Percentiles rank a stretch among this genome's conserved stretches.
phyloP scores from a whole-genome alignment of 2,888 invertebrate species.

The Argyra leucocephala region DNA sequence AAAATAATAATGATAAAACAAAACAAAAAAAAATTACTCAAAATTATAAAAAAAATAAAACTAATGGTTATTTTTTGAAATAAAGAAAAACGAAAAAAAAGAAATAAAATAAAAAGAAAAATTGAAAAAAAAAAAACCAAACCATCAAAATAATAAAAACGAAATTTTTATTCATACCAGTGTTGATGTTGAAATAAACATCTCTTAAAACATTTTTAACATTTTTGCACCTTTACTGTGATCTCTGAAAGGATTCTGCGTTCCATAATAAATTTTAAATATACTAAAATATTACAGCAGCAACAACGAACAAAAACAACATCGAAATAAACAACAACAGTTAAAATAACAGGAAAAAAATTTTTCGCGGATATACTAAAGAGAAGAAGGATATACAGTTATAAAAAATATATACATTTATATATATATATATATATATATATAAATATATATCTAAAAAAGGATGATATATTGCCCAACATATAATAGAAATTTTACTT shows the following conservation, averaged over 20 bases:
- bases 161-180: background rate
- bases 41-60: background rate
- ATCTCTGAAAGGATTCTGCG: background rate
- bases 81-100: background rate
- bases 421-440: too few species aligned
- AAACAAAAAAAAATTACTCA: too few species aligned
- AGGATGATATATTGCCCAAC: background rate
- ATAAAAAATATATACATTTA: background rate
- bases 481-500: background rate
- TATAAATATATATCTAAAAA: background rate
- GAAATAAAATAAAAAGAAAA: too few species aligned
- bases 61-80: background rate
- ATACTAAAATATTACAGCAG: background rate
- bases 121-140: too few species aligned
- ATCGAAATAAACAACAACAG: background rate
- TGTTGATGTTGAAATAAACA: background rate
- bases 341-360: background rate
- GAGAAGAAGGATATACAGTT: background rate
- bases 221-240: background rate
- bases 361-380: background rate
- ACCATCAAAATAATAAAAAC: too few species aligned
- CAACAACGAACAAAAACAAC: background rate
- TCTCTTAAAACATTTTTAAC: background rate
- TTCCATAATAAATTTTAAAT: background rate
- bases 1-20: background rate